Conservation (phyloP, 2,797 vertebrate genomes). For the Momotus momota region DNA sequence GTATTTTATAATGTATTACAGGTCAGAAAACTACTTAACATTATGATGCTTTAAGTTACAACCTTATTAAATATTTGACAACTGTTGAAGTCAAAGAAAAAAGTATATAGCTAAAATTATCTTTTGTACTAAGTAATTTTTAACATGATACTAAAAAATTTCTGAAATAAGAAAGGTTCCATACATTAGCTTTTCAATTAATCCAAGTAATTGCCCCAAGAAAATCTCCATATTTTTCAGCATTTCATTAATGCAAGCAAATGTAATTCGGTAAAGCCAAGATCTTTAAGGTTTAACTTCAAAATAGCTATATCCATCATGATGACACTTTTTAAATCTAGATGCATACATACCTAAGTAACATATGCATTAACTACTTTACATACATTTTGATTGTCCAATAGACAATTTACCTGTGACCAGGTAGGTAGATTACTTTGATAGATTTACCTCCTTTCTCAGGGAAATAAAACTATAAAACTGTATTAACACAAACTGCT, state of each 20-base stretch:
- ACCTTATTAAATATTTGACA: background rate
- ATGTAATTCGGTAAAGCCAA: background rate
- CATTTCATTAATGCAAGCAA: background rate
- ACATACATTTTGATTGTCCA: background rate
- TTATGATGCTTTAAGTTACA: background rate
- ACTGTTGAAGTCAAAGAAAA: background rate
- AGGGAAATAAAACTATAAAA: constrained; percentile 49
- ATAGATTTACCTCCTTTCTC: background rate
- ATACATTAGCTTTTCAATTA: background rate
- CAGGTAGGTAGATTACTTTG: background rate
- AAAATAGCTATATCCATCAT: background rate
- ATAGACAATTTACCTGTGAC: background rate
- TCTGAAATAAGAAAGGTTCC: background rate
- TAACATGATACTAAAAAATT: background rate
- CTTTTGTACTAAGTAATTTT: background rate
- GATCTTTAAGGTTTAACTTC: background rate
- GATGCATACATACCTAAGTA: background rate
- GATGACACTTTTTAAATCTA: background rate
- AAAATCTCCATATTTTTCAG: background rate
- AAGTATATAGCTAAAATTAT: background rate
- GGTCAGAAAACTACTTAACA: background rate
- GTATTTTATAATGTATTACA: background rate
- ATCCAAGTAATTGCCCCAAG: background rate
- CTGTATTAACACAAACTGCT: background rate
- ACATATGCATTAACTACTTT: background rate